These are phyloP conservation scores for Nomada goodeniana DNA, from an alignment of 2,888 invertebrate species.

Conservation along the genomic window DNA sequence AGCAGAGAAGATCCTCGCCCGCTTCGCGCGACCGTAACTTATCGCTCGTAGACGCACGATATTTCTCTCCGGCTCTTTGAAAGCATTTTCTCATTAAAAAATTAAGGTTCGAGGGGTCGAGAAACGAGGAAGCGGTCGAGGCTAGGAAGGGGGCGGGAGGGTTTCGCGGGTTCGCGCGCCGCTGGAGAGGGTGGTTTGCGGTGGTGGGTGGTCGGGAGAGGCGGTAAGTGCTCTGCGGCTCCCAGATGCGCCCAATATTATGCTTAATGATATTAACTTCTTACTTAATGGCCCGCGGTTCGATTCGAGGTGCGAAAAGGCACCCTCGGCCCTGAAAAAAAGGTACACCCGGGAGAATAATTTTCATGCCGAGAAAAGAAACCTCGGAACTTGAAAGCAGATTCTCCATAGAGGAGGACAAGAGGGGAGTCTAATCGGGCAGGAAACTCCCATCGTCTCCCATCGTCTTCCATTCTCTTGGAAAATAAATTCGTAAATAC, in stretches of 20 bases:
- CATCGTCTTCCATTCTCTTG: conserved; percentile 26
- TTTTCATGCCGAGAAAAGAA: conserved; percentile 65
- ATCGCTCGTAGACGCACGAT: conserved; percentile 82
- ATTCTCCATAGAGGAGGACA: background rate
- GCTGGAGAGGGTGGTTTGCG: conserved; percentile 53
- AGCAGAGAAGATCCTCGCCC: background rate
- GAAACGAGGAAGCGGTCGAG: conserved; percentile 22
- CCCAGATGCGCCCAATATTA: conserved; percentile 85
- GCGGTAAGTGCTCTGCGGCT: conserved; percentile 84
- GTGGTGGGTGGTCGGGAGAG: conserved; percentile 63
- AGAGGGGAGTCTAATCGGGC: conserved; percentile 52
- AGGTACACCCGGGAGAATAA: conserved; percentile 79
- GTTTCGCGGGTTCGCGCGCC: conserved; percentile 52
- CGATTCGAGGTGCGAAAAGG: conserved; percentile 83
- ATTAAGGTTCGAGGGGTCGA: conserved; percentile 80
- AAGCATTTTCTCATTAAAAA: conserved; percentile 89
- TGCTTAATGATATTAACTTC: conserved; percentile 85
- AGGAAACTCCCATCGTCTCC: conserved; percentile 37
- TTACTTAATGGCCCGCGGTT: conserved; percentile 84
- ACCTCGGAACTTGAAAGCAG: background rate
- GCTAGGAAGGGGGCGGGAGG: conserved; percentile 29
- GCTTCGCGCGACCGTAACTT: conserved; percentile 80
- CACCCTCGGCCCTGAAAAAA: conserved; percentile 50
- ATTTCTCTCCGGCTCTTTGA: conserved; percentile 86
- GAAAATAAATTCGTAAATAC: conserved; percentile 58